A percentile compares a stretch with the other conserved stretches of the same genome.
phyloP scores from a whole-genome alignment of 1,140 invertebrate genomes.

The Mactra quadrangularis region DNA sequence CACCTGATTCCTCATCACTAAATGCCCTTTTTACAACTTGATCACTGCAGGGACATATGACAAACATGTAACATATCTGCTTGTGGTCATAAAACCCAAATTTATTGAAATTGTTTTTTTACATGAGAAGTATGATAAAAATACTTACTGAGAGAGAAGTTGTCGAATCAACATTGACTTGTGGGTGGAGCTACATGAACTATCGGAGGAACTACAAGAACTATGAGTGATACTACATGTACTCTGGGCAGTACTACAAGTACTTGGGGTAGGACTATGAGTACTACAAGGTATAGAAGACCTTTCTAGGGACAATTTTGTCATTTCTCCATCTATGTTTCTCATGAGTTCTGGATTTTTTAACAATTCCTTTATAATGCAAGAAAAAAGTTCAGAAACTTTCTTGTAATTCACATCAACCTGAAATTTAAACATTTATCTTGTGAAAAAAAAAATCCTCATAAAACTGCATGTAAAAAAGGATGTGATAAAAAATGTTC shows the following conservation, averaged over 20 bases:
- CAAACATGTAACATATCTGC: too few relatives aligned
- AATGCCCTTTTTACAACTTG: too few relatives aligned
- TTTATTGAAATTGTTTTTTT: too few relatives aligned
- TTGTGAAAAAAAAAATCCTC: neutral
- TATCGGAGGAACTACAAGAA: neutral
- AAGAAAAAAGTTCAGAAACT: neutral
- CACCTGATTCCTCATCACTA: too few relatives aligned
- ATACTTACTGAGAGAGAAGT: too few relatives aligned
- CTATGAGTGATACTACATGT: neutral
- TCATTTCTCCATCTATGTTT: neutral
- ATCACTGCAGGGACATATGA: too few relatives aligned
- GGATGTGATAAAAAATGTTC: neutral
- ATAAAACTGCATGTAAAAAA: neutral
- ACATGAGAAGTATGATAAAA: too few relatives aligned
- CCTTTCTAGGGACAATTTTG: neutral
- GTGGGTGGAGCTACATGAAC: too few relatives aligned
- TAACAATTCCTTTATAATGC: neutral
- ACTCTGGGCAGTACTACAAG: neutral
- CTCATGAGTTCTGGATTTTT: neutral
- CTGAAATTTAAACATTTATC: neutral
- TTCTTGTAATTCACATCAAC: neutral
- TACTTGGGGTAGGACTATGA: neutral
- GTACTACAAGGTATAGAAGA: neutral
- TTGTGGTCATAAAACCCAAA: too few relatives aligned
- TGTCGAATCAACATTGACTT: too few relatives aligned